Base-by-base conservation (phyloP, 2,888 invertebrate species). In the Allophyes oxyacanthae region DNA sequence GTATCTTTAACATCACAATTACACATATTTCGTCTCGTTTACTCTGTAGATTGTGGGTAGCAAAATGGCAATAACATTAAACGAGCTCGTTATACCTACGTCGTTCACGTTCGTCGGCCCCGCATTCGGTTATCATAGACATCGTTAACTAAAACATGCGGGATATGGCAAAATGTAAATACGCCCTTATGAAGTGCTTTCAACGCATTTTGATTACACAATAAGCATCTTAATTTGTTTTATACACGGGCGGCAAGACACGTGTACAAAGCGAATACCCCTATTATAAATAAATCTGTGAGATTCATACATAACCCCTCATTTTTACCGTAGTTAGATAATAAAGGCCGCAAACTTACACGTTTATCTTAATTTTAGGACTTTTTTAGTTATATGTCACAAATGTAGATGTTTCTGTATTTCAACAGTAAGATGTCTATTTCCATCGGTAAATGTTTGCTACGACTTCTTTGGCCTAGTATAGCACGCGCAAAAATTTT, bases 111-210 rank as follows among this genome's bases (percentile, higher is more conserved):
- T 43, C 64, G 40, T 41, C 34, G 45, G 56, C 36, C 74, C 71
- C 75, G 55, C 60, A 74, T 67, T 71, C 20, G 44, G 37, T 44
- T 74, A 71, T 66, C 55, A 60, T 43, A 56, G 48, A 34, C 43
- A 63, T 74, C 72, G 42, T 58, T 71, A 58, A 28, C 37, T 60
- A 49, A 52, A 45, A 56, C 41, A 72, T 67, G 75, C 64, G 67
- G 72, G 75, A 13, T 56, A 49, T 46, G 50, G 60, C 44, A 36
- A 45, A 66, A 67, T 74, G 51, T 54, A 56, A 74, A 63, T 58
- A 58, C 52, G 37, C 55, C 55, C 55, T 60, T 64, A 59, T 58
- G 15, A 34, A 38, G 45, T 36, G 54, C 36, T 52, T 43, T 43
- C 45, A 50, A 48, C 50, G 40, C 11, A 36, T 40, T 62, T 56